phyloP scores from a whole-genome alignment of 2,113 vertebrate genomes.

The Speoplatyrhinus poulsoni region DNA sequence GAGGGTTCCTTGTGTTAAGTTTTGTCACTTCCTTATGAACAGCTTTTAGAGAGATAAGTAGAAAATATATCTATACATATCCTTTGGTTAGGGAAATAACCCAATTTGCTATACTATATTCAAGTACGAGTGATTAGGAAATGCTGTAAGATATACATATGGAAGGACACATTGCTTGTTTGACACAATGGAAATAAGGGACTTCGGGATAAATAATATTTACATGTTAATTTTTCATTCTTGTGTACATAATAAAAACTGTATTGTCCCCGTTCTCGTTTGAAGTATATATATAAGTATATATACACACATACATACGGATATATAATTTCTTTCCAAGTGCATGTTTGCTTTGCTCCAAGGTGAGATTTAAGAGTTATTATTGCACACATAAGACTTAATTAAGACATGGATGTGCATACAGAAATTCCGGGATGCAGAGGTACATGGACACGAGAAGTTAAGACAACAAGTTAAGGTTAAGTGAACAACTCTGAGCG shows the following conservation, averaged over 20 bases:
- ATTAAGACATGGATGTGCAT: conserved; percentile 33
- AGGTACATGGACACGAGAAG: conserved; percentile 36
- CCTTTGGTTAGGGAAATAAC: conserved; percentile 63
- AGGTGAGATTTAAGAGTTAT: conserved; percentile 8
- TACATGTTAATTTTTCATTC: conserved; percentile 39
- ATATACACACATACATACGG: background rate
- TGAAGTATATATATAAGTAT: background rate
- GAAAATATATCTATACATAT: conserved; percentile 63
- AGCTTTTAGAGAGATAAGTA: conserved; percentile 54
- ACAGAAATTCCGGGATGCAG: conserved; percentile 15
- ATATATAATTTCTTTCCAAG: conserved; percentile 18
- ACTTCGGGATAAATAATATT: conserved; percentile 61
- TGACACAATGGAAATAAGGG: background rate
- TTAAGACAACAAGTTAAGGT: conserved; percentile 21
- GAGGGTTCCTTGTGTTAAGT: conserved; percentile 39
- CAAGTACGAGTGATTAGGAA: conserved; percentile 61
- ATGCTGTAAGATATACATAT: conserved; percentile 16
- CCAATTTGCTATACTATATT: conserved; percentile 44
- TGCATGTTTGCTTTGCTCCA: conserved; percentile 7
- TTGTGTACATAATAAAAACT: conserved; percentile 4
- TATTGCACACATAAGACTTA: conserved; percentile 58
- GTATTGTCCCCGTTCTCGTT: background rate
- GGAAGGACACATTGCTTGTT: too few species aligned
- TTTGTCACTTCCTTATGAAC: conserved; percentile 32
- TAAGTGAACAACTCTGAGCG: conserved; percentile 1